Evolutionary conservation across 1,140 invertebrate genomes (phyloP).

Genomic region (Brachionus manjavacas): DNA sequence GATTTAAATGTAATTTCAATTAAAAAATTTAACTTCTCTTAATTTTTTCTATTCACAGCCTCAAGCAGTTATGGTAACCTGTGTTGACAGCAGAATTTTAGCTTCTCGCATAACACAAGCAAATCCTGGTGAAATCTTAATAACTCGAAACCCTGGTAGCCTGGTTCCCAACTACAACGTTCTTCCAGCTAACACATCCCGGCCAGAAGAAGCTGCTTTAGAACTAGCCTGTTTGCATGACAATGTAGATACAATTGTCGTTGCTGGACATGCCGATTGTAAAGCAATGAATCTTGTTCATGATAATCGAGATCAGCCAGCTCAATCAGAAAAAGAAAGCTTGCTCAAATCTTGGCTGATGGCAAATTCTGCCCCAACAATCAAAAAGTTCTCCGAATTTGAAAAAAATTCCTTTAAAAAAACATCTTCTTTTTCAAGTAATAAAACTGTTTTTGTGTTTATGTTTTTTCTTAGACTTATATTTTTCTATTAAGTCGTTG

Average conservation of each 20-base stretch:
- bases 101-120: constrained; percentile 89
- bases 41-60: constrained; percentile 60
- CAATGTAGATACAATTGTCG: constrained; percentile 83
- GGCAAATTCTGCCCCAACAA: constrained; percentile 72
- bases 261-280: constrained; percentile 93
- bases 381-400: constrained; percentile 75
- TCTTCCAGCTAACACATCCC: constrained; percentile 47
- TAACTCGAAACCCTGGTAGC: constrained; percentile 79
- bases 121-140: constrained; percentile 92
- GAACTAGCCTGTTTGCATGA: constrained; percentile 89
- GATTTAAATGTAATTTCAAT: neutral
- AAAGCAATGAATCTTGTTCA: constrained; percentile 59
- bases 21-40: constrained; percentile 56
- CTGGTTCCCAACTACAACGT: constrained; percentile 48
- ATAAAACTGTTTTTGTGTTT: too few species aligned
- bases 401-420: constrained; percentile 54
- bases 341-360: constrained; percentile 85
- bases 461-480: neutral
- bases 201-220: constrained; percentile 86
- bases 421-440: neutral
- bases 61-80: constrained; percentile 90
- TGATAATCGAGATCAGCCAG: neutral
- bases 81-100: constrained; percentile 93
- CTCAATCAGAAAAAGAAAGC: constrained; percentile 37
- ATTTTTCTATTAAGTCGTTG: neutral